phyloP scores from a whole-genome alignment of 2,888 invertebrate genomes.

The Pollenia labialis region DNA sequence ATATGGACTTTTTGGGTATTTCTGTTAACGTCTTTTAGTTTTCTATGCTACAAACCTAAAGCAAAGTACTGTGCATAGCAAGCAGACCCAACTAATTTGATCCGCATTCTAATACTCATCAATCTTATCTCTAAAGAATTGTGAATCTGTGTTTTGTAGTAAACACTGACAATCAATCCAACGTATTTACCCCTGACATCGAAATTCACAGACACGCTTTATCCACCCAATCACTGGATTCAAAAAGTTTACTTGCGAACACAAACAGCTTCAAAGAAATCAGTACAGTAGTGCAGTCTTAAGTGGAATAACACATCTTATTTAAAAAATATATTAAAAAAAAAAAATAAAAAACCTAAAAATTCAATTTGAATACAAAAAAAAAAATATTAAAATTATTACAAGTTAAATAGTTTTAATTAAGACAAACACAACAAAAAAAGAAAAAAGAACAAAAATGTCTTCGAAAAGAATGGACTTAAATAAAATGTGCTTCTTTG shows the following conservation, averaged over 20 bases:
- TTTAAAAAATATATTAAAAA: neutral
- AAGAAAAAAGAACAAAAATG: slow-evolving; percentile 74
- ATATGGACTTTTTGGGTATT: too few relatives aligned
- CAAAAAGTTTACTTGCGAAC: slow-evolving; percentile 66
- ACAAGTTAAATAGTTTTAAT: slow-evolving; percentile 12
- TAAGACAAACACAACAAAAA: neutral
- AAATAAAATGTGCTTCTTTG: slow-evolving; percentile 86
- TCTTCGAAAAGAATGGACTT: slow-evolving; percentile 85
- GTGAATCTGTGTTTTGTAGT: slow-evolving; percentile 6
- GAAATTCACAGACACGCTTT: neutral
- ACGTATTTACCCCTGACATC: slow-evolving; percentile 44
- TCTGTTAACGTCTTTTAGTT: neutral
- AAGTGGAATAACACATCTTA: slow-evolving; percentile 74
- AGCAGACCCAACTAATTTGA: slow-evolving; percentile 44
- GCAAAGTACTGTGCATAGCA: slow-evolving; percentile 26
- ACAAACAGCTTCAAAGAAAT: slow-evolving; percentile 49
- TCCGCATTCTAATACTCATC: slow-evolving; percentile 17
- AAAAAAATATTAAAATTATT: slow-evolving; percentile 35
- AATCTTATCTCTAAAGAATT: slow-evolving; percentile 50
- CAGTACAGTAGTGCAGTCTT: slow-evolving; percentile 78
- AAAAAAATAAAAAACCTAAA: slow-evolving; percentile 7
- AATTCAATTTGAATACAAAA: neutral
- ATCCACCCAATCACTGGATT: neutral
- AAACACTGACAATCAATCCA: neutral
- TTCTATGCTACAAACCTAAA: neutral